Conservation (phyloP, 2,888 invertebrate species). For the Scaeva pyrastri region DNA sequence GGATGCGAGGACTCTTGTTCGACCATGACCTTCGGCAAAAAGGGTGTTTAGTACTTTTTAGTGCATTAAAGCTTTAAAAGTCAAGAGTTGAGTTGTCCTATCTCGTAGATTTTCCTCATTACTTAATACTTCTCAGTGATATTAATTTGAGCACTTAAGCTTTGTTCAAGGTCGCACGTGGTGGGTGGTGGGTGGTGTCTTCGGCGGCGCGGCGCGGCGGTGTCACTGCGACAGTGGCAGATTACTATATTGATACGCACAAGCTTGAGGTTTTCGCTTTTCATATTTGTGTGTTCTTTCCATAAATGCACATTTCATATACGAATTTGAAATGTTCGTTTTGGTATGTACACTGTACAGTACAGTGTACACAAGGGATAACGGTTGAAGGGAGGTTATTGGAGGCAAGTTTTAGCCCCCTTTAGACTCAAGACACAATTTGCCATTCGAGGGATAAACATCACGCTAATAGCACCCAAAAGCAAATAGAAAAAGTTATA, state of each 20-base stretch:
- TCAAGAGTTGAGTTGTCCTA: slow-evolving; percentile 25
- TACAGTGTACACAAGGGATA: neutral
- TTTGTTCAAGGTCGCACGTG: slow-evolving; percentile 34
- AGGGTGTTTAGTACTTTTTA: slow-evolving; percentile 14
- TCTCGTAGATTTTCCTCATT: slow-evolving; percentile 36
- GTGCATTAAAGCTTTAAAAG: slow-evolving; percentile 45
- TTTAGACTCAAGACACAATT: neutral
- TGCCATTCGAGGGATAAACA: slow-evolving; percentile 8
- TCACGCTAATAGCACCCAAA: slow-evolving; percentile 19
- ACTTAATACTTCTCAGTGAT: slow-evolving; percentile 34
- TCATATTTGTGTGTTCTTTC: slow-evolving; percentile 5
- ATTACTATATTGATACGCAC: slow-evolving; percentile 7
- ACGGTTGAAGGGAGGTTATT: neutral
- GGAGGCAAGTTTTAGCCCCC: neutral
- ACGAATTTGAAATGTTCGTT: too few species aligned
- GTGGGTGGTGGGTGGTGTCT: neutral
- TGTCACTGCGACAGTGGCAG: too few species aligned
- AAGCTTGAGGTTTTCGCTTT: slow-evolving; percentile 31
- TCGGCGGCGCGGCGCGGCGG: too few species aligned
- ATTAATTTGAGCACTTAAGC: slow-evolving; percentile 27
- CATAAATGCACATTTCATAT: neutral
- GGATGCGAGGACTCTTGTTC: slow-evolving; percentile 30
- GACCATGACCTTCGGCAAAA: slow-evolving; percentile 56
- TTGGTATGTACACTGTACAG: too few species aligned
- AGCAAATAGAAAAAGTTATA: neutral